Evolutionary conservation across 1,140 invertebrate species (phyloP).

Genomic region (Bombyx mori): DNA sequence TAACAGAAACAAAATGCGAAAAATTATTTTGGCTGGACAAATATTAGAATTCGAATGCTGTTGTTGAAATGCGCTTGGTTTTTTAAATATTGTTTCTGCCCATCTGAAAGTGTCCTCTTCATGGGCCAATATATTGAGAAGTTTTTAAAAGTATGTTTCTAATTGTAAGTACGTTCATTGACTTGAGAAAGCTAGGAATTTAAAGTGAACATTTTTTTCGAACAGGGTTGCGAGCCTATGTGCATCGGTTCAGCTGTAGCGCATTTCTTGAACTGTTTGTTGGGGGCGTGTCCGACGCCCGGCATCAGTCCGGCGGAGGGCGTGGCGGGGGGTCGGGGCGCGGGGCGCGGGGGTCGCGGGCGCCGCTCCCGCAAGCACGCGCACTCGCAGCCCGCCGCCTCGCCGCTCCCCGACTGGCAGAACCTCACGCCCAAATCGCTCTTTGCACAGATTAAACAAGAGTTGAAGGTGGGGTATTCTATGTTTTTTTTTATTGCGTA

Average conservation of each 20-base stretch:
- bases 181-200: too few species aligned
- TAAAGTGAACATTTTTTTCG: too few species aligned
- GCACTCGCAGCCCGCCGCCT: slow-evolving; percentile 57
- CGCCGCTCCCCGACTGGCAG: slow-evolving; percentile 82
- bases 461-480: slow-evolving; percentile 75
- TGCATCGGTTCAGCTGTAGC: slow-evolving; percentile 89
- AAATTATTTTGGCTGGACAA: too few species aligned
- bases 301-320: slow-evolving; percentile 74
- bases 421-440: slow-evolving; percentile 85
- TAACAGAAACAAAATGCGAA: too few species aligned
- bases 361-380: slow-evolving; percentile 72
- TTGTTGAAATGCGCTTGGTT: too few species aligned
- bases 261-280: slow-evolving; percentile 96
- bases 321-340: slow-evolving; percentile 17
- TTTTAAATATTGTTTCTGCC: too few species aligned
- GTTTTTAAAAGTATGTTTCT: too few species aligned
- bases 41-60: too few species aligned
- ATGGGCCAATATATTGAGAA: too few species aligned
- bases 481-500: background rate
- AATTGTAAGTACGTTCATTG: too few species aligned
- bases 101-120: too few species aligned
- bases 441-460: slow-evolving; percentile 90
- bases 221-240: slow-evolving; percentile 80
- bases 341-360: slow-evolving; percentile 37
- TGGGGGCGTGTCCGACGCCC: slow-evolving; percentile 81